phyloP scores from a whole-genome alignment of 2,888 invertebrate genomes.

The Sinohyriopsis cumingii region DNA sequence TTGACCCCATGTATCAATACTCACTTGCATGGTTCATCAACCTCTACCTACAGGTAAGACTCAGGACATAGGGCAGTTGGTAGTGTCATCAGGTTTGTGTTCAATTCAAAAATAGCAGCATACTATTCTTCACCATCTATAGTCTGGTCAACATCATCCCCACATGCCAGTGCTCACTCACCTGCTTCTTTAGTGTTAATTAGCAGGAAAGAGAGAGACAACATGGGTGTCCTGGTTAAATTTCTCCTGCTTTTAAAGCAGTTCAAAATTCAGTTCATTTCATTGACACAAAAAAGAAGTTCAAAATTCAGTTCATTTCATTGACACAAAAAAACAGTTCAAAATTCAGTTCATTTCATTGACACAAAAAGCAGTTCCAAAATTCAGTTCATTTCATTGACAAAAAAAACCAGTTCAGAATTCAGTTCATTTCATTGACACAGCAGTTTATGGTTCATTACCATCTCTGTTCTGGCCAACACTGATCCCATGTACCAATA shows the following conservation, averaged over 20 bases:
- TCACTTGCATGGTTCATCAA: conserved; percentile 94
- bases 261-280: too few relatives aligned
- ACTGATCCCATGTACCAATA: conserved; percentile 82
- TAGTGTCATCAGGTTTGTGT: conserved; percentile 2
- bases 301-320: conserved; percentile 16
- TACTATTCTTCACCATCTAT: too few relatives aligned
- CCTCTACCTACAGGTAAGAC: conserved; percentile 79
- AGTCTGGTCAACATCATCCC: too few relatives aligned
- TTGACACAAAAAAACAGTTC: too few relatives aligned
- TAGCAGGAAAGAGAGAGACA: too few relatives aligned
- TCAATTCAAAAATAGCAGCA: not conserved
- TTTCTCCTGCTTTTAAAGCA: too few relatives aligned
- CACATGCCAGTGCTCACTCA: too few relatives aligned
- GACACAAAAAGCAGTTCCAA: conserved; percentile 73
- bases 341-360: conserved; percentile 12
- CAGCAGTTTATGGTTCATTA: conserved; percentile 85
- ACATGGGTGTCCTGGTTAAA: too few relatives aligned
- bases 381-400: conserved; percentile 23
- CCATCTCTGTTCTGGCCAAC: conserved; percentile 88
- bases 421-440: conserved; percentile 42
- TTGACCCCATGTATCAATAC: conserved; percentile 97
- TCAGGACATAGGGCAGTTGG: not conserved
- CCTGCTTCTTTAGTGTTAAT: too few relatives aligned
- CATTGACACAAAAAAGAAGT: too few relatives aligned
- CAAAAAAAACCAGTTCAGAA: conserved; percentile 36